phyloP scores from a whole-genome alignment of 2,797 vertebrate species.

The Gallinago nigripennis region DNA sequence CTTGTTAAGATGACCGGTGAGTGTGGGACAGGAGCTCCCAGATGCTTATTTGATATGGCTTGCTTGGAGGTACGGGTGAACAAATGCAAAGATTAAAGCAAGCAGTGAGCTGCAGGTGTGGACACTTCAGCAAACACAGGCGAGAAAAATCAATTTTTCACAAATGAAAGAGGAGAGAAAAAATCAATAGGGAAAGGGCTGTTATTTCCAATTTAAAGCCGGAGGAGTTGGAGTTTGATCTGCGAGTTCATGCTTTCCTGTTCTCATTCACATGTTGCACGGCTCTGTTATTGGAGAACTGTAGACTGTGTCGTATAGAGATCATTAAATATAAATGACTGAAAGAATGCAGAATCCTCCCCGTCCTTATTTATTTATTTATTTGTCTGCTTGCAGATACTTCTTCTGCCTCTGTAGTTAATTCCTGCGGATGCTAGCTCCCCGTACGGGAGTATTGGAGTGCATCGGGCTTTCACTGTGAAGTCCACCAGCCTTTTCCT shows the following conservation, averaged over 20 bases:
- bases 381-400: conserved; percentile 20
- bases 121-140: conserved; percentile 21
- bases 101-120: conserved; percentile 24
- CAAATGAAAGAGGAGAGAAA: conserved; percentile 51
- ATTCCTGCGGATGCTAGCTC: conserved; percentile 16
- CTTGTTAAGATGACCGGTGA: not conserved
- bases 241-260: conserved; percentile 45
- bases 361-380: conserved; percentile 44
- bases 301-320: conserved; percentile 14
- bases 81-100: conserved; percentile 49
- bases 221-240: conserved; percentile 16
- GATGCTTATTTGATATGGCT: conserved; percentile 4
- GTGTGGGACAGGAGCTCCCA: not conserved
- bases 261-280: conserved; percentile 54
- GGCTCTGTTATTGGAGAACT: conserved; percentile 41
- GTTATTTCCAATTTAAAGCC: conserved; percentile 56
- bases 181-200: conserved; percentile 49
- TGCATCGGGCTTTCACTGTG: not conserved
- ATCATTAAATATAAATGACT: conserved; percentile 54
- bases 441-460: not conserved
- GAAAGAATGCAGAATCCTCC: conserved; percentile 1
- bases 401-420: conserved; percentile 43
- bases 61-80: conserved; percentile 3
- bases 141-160: conserved; percentile 24
- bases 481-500: conserved; percentile 48